These are phyloP conservation scores for Cryptus armator DNA, from an alignment of 2,888 invertebrate genomes.

Conservation along the genomic window DNA sequence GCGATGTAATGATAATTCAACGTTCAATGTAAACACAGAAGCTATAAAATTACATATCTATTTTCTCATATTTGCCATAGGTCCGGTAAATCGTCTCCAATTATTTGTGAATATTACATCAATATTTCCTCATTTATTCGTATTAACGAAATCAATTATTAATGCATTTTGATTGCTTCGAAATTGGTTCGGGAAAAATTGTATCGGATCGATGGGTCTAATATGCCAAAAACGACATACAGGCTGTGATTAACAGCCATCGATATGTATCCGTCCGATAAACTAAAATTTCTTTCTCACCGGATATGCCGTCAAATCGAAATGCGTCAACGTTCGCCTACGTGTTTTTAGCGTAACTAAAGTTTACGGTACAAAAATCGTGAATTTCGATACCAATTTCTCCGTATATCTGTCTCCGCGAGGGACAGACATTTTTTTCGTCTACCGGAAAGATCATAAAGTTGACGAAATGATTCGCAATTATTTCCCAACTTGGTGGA, in stretches of 20 bases:
- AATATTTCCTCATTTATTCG: neutral
- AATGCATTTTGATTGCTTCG: neutral
- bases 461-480: slow-evolving; percentile 12
- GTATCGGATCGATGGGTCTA: no score
- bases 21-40: neutral
- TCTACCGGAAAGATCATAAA: neutral
- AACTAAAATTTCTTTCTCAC: neutral
- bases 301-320: neutral
- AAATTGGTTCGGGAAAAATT: neutral
- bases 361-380: neutral
- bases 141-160: neutral
- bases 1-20: neutral
- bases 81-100: neutral
- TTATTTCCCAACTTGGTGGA: slow-evolving; percentile 4
- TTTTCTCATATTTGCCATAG: neutral
- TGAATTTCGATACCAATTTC: neutral
- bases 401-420: neutral
- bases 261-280: neutral
- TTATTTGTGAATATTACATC: neutral
- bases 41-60: neutral
- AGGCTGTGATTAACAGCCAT: no score
- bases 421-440: neutral
- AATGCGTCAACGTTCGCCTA: neutral
- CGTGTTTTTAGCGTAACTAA: neutral
- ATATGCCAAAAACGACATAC: no score